Evolutionary conservation across 2,888 invertebrate species (phyloP), one percentile per base, ranked within the genome.

Genomic region (Gymnoscelis rufifasciata): DNA sequence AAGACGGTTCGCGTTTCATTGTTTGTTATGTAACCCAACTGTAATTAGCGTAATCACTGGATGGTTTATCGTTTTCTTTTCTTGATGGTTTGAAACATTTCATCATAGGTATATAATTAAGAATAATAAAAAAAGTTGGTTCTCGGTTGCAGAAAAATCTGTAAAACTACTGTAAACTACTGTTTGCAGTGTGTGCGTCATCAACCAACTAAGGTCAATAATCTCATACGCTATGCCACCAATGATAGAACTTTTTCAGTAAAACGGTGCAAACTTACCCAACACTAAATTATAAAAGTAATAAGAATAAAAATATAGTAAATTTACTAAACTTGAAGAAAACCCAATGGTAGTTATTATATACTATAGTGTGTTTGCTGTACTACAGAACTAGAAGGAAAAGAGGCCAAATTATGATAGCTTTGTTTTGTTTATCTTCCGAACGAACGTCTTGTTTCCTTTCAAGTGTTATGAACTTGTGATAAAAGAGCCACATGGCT

Each of bases 401-500:
- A 56, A 53, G 51, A 48, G 52, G 49, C 28, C 39, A 46, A 19
- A 46, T 46, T 33, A 40, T 59, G 59, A 65, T 60, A 59, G 59
- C 53, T 64, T 61, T 62, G 62, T 66, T 61, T 60, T 58, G 65
- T 62, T 62, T 57, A 60, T 57, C 57, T 58, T 52, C 57, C 31
- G 48, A 48, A 43, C 33, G 48, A 48, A 40, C 51, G 51, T 42
- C 54, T 62, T 63, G 63, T 63, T 64, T 65, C 59, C 64, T 71
- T 71, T 73, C 65, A 76, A 79, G 76, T 74, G 70, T 62, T 35
- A 35, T 35, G 35, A 35, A 35, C 35, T 35, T 63, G 59, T 63
- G 72, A 72, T 74, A 76, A 73, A 57, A 66, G 68, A 71, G 70
- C 77, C 83, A 83, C 74, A 74, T 82, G 83, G 78, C 68, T 51